Base-by-base conservation (phyloP, 2,888 invertebrate genomes). In the Hylaea fasciaria region DNA sequence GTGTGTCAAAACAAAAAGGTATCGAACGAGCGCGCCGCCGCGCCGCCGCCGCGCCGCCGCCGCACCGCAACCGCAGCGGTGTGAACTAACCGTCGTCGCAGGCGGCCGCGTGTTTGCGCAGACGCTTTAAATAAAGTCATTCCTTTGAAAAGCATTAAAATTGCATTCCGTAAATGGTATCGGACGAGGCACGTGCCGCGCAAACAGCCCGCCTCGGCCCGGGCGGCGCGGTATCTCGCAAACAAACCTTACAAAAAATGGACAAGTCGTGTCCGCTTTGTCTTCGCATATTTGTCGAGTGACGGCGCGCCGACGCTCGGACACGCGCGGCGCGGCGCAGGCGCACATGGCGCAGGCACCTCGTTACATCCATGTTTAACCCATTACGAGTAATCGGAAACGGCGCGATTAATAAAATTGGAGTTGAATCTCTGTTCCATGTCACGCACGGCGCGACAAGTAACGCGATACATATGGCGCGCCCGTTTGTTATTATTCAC, bases 131-230 rank as follows among this genome's bases (percentile, higher is more conserved):
- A 82, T 78, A 77, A 80, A 81, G 76, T 81, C 75, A 78, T 83
- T 80, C 86, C 83, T 82, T 87, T 84, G 77, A 83, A 85, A 82
- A 80, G 82, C 81, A 85, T 87, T 85, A 83, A 86, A 86, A 86
- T 86, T 80, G 86, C 86, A 84, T 86, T 87, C 89, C 89, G 76
- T 86, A 85, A 83, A 88, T 81, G 89, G 88, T 80, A 74, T 81
- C 83, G 87, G 85, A 83, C 82, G 82, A 85, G 86, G 89, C 89
- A 86, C 90, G 90, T 83, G 89, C 87, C 89, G 78, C 72, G 70
- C 78, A 76, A 78, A 78, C 78, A 80, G 51, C 62, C 66, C 7
- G 32, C 32, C 28, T 28, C 75, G 71, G 65, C 46, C 68, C 76
- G 71, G 66, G 71, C 69, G 65, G 62, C 61, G 32, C 51, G 39